Evolutionary conservation across 2,113 vertebrate genomes (phyloP).

Genomic region (Tychaedon coryphoeus): DNA sequence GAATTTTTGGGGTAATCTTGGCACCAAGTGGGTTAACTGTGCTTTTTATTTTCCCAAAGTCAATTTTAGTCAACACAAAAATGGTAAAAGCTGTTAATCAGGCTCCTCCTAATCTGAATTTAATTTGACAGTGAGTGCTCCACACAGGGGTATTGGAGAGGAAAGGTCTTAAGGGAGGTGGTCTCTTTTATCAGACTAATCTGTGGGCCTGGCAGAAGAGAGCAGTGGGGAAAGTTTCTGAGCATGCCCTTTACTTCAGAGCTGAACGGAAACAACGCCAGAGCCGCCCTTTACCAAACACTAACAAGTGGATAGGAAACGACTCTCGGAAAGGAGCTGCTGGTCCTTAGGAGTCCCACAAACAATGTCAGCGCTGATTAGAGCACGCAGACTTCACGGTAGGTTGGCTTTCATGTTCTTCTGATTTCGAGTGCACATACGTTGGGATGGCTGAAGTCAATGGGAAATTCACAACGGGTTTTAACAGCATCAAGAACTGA

Average conservation of each 20-base stretch:
- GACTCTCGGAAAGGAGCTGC: not conserved
- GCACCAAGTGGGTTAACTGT: not conserved
- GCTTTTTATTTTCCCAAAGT: not conserved
- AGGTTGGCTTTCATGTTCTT: not conserved
- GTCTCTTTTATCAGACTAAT: not conserved
- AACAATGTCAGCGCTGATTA: not conserved
- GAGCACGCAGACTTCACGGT: fast-evolving
- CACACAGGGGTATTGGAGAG: not conserved
- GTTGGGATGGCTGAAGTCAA: not conserved
- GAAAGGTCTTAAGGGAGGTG: not conserved
- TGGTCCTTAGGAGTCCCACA: not conserved
- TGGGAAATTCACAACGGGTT: not conserved
- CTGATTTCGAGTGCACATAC: not conserved
- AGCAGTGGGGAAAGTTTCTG: not conserved
- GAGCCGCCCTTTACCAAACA: not conserved
- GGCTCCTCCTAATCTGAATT: not conserved
- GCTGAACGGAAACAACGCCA: not conserved
- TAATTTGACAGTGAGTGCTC: not conserved
- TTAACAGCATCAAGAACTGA: not conserved
- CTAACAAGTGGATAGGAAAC: not conserved
- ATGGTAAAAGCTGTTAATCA: not conserved
- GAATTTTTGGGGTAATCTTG: not conserved
- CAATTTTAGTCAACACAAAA: not conserved
- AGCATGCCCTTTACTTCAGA: not conserved
- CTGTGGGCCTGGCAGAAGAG: not conserved